Evolutionary conservation across 2,797 vertebrate species (phyloP), one percentile per base, ranked within the genome.

Genomic region (Liparis tanakae): DNA sequence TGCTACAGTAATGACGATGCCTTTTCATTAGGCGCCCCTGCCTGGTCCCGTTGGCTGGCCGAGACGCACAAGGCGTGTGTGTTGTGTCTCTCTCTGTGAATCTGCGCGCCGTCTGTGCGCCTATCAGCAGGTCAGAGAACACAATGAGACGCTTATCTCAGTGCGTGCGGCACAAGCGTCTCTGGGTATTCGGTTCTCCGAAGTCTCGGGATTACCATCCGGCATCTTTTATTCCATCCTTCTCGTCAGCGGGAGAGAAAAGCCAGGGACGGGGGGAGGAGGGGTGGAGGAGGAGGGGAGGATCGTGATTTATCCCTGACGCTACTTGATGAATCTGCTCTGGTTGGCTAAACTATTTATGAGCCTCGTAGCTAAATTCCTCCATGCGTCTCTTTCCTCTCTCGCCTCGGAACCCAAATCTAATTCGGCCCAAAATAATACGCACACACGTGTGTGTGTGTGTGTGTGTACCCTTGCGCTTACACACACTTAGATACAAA

Each of bases 261-360:
- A 79, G 82, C 33, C 54, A 77, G 59, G 61, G 72, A 69, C 53
- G 44, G 69, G 4, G 59, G 75, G 64, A 73, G 74, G 75, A 81
- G 80, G 87, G 69, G 66, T 73, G 43, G 61, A 62, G 76, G 79
- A 74, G 73, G 76, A 76, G 74, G 76, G 76, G 74, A 69, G 71
- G 83, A 81, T 78, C 88, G 88, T 88, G 90, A 92, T 93, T 92
- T 88, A 92, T 92, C 88, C 89, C 89, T 91, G 76, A 89, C 65
- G 64, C 89, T 85, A 90, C 91, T 92, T 93, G 91, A 93, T 92
- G 90, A 92, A 93, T 93, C 91, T 93, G 89, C 92, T 92, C 88
- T 90, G 88, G 90, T 87, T 91, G 91, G 89, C 87, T 93, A 92
- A 93, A 93, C 90, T 93, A 93, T 93, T 93, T 93, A 93, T 93